Evolutionary conservation across 2,113 vertebrate genomes (phyloP), one percentile per base, ranked within the genome.

Genomic region (Halichoeres trimaculatus): DNA sequence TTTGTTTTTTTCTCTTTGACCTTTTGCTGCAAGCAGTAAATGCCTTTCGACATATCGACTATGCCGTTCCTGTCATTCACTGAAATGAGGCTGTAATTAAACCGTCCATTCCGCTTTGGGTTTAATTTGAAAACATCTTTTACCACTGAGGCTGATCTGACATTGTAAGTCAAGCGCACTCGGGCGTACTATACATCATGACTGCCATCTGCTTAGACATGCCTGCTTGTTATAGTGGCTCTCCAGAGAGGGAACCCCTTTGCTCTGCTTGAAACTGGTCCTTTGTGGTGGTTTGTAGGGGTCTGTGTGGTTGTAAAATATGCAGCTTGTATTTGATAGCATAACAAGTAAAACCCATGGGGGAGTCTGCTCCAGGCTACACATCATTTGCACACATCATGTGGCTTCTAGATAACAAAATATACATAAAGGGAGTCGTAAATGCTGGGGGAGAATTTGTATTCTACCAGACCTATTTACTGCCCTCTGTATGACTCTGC

Each of bases 171-270:
- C 59, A 58, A 51, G 69, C 75, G 72, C 78, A 75, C 64, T 83
- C 45, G 23, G 36, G 70, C 57, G 23, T 80, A 40, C 43, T 52
- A 63, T 61, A 70, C 72, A 63, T 83, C 73, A 81, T 50, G 73
- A 62, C 58, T 47, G 43, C 86, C 83, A 82, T 86, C 78, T 89
- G 83, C 76, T 86, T 55, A 56, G 50, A 78, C 64, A 47, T 38
- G 48, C 53, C 48, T 53, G 66, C 47, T 40, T 78, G 65, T 64
- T 72, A 62, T 36, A 52, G 70, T 51, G 4, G 56, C 62, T 82
- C 80, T 68, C 81, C n/a, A 41, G 73, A 83, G 80, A 73, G 54
- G 24, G 35, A 55, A 10, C 55, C 52, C 53, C 55, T 62, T 30
- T 41, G 8, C 52, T 78, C 59, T 52, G 51, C 47, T 76, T 58